Evolutionary conservation across 2,113 vertebrate genomes (phyloP), one percentile per base, ranked within the genome.

Genomic region (Petrocephalus zakoni): DNA sequence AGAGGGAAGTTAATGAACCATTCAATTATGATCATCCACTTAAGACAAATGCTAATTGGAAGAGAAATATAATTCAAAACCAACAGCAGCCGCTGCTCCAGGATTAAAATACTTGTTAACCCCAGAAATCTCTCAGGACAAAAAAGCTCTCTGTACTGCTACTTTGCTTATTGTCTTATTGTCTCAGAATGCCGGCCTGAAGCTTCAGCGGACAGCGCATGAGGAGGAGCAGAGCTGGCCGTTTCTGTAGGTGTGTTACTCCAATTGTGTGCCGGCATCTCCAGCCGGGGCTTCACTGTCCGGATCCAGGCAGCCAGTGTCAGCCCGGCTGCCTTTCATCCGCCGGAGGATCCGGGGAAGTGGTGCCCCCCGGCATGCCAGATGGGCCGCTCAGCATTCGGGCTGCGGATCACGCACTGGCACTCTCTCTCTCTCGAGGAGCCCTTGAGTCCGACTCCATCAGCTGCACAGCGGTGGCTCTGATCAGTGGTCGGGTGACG

Each of bases 311-410:
- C 5, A 37, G 13, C 29, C 29, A 42, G 5, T 78, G 34, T 42
- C 72, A 42, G 72, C 34, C 72, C 17, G 68, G 5, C 25, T 42
- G 68, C 17, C 34, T 17, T 75, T 75, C 68, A 75, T 75, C 68
- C 34, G 68, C 29, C 15, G 10, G n/a, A 29, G 61, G 61, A 29
- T 68, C 5, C 1, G 37, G 2, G 7, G 49, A 37, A 52, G 51
- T 8, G 29, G 15, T 52, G 29, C 52, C 42, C 13, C 42, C 19
- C 13, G 17, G 51, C 72, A 9, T 0, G 25, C 47, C 72, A 88
- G 51, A 88, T 81, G 68, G 51, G 49, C 51, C n/a, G 2, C 29
- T 88, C 87, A 46, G 51, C 78, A 88, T 88, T 90, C 52, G 21
- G 21, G 15, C 22, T 22, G 81, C 81, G 1, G 34, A 22, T 22